A percentile compares a stretch with the other conserved stretches of the same genome.
phyloP scores from a whole-genome alignment of 2,888 invertebrate genomes.

The Chironomus riparius region DNA sequence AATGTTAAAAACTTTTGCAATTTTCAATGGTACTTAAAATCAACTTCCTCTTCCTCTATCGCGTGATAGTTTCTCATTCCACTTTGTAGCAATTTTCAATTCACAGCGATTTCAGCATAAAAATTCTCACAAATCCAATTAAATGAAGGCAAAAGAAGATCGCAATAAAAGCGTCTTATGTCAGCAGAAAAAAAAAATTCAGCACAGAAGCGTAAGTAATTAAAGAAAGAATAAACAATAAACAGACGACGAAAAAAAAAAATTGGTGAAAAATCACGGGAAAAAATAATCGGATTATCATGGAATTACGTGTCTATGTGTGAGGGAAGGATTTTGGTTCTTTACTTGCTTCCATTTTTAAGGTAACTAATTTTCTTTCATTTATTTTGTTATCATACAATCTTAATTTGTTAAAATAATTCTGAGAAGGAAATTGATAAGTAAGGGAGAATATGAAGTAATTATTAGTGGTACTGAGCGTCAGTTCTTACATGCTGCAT shows the following conservation, averaged over 20 bases:
- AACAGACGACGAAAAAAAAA: background rate
- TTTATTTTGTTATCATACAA: background rate
- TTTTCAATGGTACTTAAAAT: too few species aligned
- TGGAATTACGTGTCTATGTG: background rate
- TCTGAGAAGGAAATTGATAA: background rate
- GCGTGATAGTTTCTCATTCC: too few species aligned
- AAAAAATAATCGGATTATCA: slow-evolving; percentile 20
- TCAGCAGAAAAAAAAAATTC: background rate
- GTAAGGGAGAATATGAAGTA: too few species aligned
- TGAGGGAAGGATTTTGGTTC: background rate
- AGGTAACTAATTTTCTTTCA: slow-evolving; percentile 16
- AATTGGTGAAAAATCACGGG: slow-evolving; percentile 11
- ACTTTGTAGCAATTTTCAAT: background rate
- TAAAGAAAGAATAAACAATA: slow-evolving; percentile 10
- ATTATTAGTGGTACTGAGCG: too few species aligned
- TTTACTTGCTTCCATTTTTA: background rate
- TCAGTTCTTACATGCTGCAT: too few species aligned
- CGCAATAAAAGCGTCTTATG: background rate
- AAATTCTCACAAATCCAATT: background rate
- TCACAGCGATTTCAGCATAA: background rate
- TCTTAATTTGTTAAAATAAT: slow-evolving; percentile 3
- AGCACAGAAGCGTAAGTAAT: slow-evolving; percentile 1
- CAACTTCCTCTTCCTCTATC: too few species aligned
- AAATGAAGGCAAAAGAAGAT: background rate
- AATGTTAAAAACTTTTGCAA: too few species aligned